Conservation (phyloP, 2,888 invertebrate species). For the Melieria crassipennis region DNA sequence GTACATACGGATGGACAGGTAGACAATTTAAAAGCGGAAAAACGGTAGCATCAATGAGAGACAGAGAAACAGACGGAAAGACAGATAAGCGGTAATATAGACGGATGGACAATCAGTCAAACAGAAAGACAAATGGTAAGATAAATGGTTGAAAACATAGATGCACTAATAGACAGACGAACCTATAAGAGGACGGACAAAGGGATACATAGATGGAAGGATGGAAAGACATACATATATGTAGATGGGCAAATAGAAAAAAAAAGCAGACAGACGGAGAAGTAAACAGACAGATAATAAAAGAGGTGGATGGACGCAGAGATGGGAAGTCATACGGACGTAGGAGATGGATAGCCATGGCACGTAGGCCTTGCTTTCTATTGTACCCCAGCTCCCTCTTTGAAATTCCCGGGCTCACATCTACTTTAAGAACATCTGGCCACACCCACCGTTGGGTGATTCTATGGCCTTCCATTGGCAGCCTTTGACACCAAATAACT, state of each 20-base stretch:
- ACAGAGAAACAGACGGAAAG: neutral
- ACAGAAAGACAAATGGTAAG: neutral
- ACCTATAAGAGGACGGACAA: neutral
- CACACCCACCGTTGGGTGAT: no score
- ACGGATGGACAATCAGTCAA: no score
- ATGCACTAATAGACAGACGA: neutral
- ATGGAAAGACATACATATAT: no score
- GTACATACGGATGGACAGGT: neutral
- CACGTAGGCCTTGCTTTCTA: no score
- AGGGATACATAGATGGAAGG: neutral
- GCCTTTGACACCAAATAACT: no score
- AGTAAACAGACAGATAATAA: neutral
- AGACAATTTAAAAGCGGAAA: conserved; percentile 3
- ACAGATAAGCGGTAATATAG: no score
- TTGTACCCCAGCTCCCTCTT: no score
- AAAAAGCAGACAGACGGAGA: neutral
- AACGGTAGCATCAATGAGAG: neutral
- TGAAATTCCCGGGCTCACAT: no score
- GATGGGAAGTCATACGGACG: no score
- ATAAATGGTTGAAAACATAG: neutral
- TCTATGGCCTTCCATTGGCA: no score
- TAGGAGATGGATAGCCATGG: no score
- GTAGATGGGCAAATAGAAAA: neutral
- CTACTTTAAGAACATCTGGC: no score
- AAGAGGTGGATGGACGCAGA: neutral